Percentiles rank a stretch among this genome's conserved stretches.
These are phyloP conservation scores for Catamblyrhynchus diadema DNA, from an alignment of 2,797 vertebrate genomes.

Conservation along the genomic window DNA sequence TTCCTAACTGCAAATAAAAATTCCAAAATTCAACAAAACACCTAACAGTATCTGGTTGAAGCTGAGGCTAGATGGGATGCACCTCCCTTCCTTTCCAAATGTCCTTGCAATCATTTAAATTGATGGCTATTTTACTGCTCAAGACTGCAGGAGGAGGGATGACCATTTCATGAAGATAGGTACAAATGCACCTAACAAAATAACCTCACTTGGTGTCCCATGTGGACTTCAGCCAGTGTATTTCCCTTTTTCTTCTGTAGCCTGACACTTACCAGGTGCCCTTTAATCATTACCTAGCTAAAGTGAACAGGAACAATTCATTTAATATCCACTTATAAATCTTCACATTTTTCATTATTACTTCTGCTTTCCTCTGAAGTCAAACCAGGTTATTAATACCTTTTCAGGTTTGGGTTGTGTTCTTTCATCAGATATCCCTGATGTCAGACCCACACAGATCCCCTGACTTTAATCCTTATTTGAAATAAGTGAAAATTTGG, in stretches of 20 bases:
- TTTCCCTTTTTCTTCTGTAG: background rate
- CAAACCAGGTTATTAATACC: background rate
- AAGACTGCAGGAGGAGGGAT: background rate
- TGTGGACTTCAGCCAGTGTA: background rate
- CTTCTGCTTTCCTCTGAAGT: background rate
- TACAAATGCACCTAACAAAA: conserved; percentile 11
- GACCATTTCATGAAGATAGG: background rate
- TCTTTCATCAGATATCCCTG: background rate
- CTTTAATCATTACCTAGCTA: conserved; percentile 17
- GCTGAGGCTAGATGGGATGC: background rate
- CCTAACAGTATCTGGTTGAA: background rate
- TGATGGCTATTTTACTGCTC: background rate
- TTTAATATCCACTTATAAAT: background rate
- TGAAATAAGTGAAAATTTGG: background rate
- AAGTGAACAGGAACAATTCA: conserved; percentile 6
- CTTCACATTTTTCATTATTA: background rate
- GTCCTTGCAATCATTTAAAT: background rate
- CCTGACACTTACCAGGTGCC: background rate
- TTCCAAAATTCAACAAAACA: background rate
- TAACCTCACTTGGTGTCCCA: background rate
- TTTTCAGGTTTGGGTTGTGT: background rate
- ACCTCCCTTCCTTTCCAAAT: background rate
- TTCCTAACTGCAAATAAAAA: background rate
- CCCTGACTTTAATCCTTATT: background rate
- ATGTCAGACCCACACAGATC: background rate